Base-by-base conservation (phyloP, 2,113 vertebrate genomes). In the Sprattus sprattus region DNA sequence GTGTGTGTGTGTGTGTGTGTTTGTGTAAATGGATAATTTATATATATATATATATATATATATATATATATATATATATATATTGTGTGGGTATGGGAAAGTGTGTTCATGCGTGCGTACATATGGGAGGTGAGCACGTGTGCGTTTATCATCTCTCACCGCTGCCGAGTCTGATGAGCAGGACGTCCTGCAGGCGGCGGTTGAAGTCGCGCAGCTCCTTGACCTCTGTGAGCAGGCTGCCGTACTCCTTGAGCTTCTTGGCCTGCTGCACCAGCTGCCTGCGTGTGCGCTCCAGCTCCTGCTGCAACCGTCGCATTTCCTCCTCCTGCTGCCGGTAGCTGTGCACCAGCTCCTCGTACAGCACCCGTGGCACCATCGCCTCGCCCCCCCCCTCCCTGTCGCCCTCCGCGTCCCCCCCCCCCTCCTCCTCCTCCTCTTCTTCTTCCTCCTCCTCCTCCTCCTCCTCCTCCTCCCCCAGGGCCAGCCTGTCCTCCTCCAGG, bases 121-220 rank as follows among this genome's bases (percentile, higher is more conserved):
- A 18, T 15, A 52, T 8, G 2, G 50, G 50, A 52, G 6, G 10
- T 32, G 44, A 3, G 5, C 0, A 82, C 46, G 45, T 87, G 75
- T 28, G 82, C 39, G 84, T 64, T 20, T 64, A 3, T 25, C 60
- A 16, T 25, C 22, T 8, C 20, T 15, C n/a, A 99, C 98, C 98
- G 45, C 98, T 99, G 93, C 98, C 98, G 88, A 99, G 93, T 93
- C 98, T 96, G 92, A 99, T 97, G 85, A 99, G 97, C 88, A 99
- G 95, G 88, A 99, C 98, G 11, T 99, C 98, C 93, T 99, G 98
- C 88, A 99, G 96, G 89, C 98, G 96, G 91, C 98, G 96, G 95
- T 99, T 99, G 93, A 99, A 98, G 95, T 99, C 97, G n/a, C 98
- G 96, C 90, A 99, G 96, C 92, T 99, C 98, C 93, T 99, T 99